These are phyloP conservation scores for Istiophorus platypterus DNA, from an alignment of 2,113 vertebrate genomes.

Conservation along the genomic window DNA sequence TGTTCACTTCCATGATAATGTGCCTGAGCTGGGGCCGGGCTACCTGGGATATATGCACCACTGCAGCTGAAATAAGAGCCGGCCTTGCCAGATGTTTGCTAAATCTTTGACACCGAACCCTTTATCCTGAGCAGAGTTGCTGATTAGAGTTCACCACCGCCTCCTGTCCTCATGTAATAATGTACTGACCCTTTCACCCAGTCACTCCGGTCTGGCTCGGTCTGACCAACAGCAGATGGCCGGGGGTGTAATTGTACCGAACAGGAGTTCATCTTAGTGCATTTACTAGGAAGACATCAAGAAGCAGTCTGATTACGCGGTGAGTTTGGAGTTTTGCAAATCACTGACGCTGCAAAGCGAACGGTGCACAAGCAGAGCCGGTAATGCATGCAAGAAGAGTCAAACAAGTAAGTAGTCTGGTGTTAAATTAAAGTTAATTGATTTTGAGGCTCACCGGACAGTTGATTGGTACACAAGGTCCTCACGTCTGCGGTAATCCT, in stretches of 20 bases:
- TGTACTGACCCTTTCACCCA: conserved; percentile 21
- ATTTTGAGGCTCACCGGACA: conserved; percentile 88
- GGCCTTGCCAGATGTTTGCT: conserved; percentile 60
- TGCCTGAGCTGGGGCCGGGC: not conserved
- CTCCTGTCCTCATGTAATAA: conserved; percentile 55
- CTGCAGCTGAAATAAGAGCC: conserved; percentile 15
- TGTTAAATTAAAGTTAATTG: not conserved
- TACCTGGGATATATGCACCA: conserved; percentile 17
- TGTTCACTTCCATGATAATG: conserved; percentile 15
- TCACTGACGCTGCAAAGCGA: not conserved
- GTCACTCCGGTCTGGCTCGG: conserved; percentile 33
- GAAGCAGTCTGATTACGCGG: conserved; percentile 8
- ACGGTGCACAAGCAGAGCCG: not conserved
- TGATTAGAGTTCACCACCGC: conserved; percentile 59
- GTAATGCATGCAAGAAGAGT: not conserved
- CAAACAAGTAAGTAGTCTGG: not conserved
- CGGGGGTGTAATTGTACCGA: conserved; percentile 1
- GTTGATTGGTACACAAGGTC: conserved; percentile 97
- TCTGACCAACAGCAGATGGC: conserved; percentile 61
- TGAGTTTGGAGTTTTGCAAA: not conserved
- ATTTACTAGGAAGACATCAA: conserved; percentile 12
- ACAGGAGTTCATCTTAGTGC: conserved; percentile 20
- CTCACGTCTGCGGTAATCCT: conserved; percentile 93
- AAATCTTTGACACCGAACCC: conserved; percentile 46
- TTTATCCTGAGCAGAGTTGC: conserved; percentile 47